Evolutionary conservation across 37 sponge, comb jelly and placozoan species (phyloP).

Genomic region (Halisarca cf. caerulea): DNA sequence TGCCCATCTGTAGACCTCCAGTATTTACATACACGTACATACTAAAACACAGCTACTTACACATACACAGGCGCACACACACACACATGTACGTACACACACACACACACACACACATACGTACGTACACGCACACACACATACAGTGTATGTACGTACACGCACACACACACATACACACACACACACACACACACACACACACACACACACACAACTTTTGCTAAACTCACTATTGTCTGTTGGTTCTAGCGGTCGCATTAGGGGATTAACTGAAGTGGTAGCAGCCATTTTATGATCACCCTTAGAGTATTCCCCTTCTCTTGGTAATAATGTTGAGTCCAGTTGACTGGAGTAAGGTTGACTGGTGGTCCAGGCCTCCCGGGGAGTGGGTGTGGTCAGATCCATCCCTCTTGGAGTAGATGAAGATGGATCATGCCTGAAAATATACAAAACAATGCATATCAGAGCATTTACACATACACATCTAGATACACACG

Average conservation of each 20-base stretch:
- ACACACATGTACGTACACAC: constrained; percentile 14
- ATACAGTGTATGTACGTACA: neutral
- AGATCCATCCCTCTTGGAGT: neutral
- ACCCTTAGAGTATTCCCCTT: neutral
- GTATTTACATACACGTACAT: too few relatives aligned
- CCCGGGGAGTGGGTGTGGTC: neutral
- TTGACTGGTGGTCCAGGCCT: constrained; percentile 3
- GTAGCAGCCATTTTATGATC: neutral
- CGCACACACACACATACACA: constrained; percentile 24
- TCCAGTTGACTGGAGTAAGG: too few relatives aligned
- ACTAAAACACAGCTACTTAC: neutral
- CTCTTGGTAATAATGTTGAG: too few relatives aligned
- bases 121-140: neutral
- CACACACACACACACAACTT: constrained; percentile 39
- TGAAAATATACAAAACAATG: neutral
- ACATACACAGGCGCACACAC: constrained; percentile 13
- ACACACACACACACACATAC: constrained; percentile 7
- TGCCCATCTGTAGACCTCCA: too few relatives aligned
- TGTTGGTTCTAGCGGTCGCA: neutral
- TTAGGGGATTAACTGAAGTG: neutral
- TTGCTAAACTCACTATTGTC: neutral
- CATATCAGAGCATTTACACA: neutral
- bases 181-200: constrained; percentile 49
- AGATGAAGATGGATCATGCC: neutral
- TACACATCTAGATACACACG: neutral